Evolutionary conservation across 2,113 vertebrate genomes (phyloP).

Genomic region (Campylorhamphus procurvoides): DNA sequence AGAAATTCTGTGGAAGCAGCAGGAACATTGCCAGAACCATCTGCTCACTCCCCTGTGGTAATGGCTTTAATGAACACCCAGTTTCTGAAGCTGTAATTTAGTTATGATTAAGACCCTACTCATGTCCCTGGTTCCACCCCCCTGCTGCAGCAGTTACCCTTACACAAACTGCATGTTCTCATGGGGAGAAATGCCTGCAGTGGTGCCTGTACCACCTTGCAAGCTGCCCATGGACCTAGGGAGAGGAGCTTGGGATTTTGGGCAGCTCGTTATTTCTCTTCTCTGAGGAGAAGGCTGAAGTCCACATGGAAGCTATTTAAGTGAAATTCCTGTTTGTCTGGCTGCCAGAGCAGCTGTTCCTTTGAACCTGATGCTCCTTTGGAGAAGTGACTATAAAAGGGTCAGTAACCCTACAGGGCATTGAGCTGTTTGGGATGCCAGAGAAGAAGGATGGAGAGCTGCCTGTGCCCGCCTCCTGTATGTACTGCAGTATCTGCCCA

Average conservation of each 20-base stretch:
- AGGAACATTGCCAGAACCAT: not conserved
- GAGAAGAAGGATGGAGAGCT: not conserved
- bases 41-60: not conserved
- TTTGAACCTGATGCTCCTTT: not conserved
- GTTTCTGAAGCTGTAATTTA: not conserved
- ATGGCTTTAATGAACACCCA: not conserved
- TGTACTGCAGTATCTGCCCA: accelerated
- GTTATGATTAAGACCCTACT: not conserved
- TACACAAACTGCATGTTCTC: accelerated
- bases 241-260: not conserved
- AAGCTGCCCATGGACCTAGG: not conserved
- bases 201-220: not conserved
- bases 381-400: not conserved
- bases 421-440: not conserved
- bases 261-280: not conserved
- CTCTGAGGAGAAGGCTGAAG: not conserved
- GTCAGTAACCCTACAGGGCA: not conserved
- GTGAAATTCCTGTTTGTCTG: not conserved
- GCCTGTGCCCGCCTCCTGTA: accelerated
- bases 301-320: not conserved
- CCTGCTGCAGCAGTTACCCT: not conserved
- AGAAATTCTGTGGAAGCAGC: not conserved
- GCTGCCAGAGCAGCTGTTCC: not conserved
- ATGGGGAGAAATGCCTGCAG: not conserved
- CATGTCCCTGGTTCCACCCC: accelerated